Base-by-base conservation (phyloP, 1,140 invertebrate species). In the Apis cerana region DNA sequence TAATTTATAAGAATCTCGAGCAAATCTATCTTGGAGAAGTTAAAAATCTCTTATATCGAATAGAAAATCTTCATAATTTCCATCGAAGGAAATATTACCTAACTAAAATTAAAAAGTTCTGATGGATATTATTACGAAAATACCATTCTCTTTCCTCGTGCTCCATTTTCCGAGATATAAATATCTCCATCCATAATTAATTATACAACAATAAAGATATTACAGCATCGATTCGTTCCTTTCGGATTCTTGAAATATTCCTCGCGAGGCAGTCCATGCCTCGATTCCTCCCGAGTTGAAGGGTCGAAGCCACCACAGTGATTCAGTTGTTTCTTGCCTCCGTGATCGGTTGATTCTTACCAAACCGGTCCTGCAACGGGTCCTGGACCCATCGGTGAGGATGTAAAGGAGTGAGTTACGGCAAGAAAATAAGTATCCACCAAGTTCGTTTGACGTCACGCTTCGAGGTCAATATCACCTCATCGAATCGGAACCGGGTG, bases 301-400 rank as follows among this genome's bases (percentile, higher is more conserved):
- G 87, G 84, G 84, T 86, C 72, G 65, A 75, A 88, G 82, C 83
- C 85, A 89, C 83, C 85, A 89, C 74, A 71, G 82, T 90, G 88
- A 90, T 89, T 90, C 87, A 86, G 85, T 85, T 84, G 80, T 89
- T 89, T 87, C 87, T 86, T 88, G 76, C 79, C 77, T 85, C 54
- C 65, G 72, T 82, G 83, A 85, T 87, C 85, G 59, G 84, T 85
- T 85, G 82, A 88, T 83, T 83, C 85, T 88, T 88, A 84, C 87
- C 83, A 90, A 90, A 90, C 89, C 89, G 89, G 89, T 90, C 88
- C 61, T 84, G 75, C 82, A 86, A 89, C 82, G 85, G 86, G 79
- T 81, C 84, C 83, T 75, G 83, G 83, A 82, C 27, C 79, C 86
- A 79, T 85, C 86, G 64, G 86, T 27, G 82, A 87, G 78, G 86